Evolutionary conservation across 1,140 invertebrate genomes (phyloP), one percentile per base, ranked within the genome.

Genomic region (Leptinotarsa undecemlineata): DNA sequence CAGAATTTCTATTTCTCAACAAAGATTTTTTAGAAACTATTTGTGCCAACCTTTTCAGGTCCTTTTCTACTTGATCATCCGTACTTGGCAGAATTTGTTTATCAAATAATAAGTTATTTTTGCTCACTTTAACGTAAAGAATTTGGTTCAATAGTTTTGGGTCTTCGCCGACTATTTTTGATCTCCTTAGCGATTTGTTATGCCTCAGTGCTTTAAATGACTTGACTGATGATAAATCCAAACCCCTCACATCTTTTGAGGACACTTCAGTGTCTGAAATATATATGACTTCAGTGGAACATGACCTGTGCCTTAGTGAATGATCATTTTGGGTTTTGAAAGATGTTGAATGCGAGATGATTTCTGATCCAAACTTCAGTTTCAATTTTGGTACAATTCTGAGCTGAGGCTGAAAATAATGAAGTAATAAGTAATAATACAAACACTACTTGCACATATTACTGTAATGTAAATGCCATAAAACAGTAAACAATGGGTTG

Each of bases 91-190:
- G 33, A 42, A 42, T 42, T 42, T 42, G 33, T 42, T 42, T 42
- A 42, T 42, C 33, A 42, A 42, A 11, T 42, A 8, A 42, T 42
- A 42, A 64, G 20, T 26, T 33, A 19, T 33, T 64, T 21, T 21
- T 64, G 26, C 4, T 33, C 8, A 64, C 20, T 64, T 20, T 64
- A 13, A 64, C 20, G 6, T 64, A 64, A 33, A 64, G 63, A 23
- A 64, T 64, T 64, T 64, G 63, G 26, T 64, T 64, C 63, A 64
- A 23, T 21, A 64, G 19, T 21, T 64, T 64, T n/a, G 63, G 14
- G 20, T 64, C 63, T 19, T 33, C 20, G 2, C 20, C 4, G 21
- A 64, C 14, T 0, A 15, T 23, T 20, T 33, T 64, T 21, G 63
- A 33, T 21, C 20, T 64, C 15, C 20, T 64, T 15, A 64, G 20